These are phyloP conservation scores for Thrips palmi DNA, from an alignment of 1,140 invertebrate genomes.

Conservation along the genomic window DNA sequence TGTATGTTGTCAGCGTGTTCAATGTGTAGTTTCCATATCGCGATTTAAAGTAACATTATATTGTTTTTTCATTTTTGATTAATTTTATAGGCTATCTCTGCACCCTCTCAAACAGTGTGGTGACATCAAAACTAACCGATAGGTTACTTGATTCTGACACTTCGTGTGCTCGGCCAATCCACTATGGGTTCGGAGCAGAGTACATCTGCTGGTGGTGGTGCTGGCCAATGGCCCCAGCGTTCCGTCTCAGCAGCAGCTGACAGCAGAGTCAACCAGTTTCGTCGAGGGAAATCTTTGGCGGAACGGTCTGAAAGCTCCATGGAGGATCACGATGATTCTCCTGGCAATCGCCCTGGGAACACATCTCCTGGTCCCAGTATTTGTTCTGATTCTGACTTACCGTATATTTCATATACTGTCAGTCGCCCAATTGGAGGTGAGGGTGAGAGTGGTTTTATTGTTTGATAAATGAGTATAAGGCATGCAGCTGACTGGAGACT, in stretches of 20 bases:
- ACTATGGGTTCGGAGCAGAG: conserved; percentile 20
- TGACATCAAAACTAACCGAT: too few relatives aligned
- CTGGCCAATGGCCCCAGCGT: conserved; percentile 7
- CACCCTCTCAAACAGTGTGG: too few relatives aligned
- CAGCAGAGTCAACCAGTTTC: conserved; percentile 13
- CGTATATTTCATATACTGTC: conserved; percentile 87
- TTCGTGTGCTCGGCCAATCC: too few relatives aligned
- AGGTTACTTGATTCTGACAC: too few relatives aligned
- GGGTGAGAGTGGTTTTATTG: conserved; percentile 12
- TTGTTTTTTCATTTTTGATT: too few relatives aligned
- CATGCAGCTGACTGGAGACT: conserved; percentile 1
- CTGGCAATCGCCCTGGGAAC: conserved; percentile 32
- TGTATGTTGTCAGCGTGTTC: too few relatives aligned
- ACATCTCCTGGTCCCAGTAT: conserved; percentile 69
- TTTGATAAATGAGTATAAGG: conserved; percentile 5
- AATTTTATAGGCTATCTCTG: too few relatives aligned
- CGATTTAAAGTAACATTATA: too few relatives aligned
- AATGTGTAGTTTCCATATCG: too few relatives aligned
- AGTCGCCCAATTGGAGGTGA: conserved; percentile 73
- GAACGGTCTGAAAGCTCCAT: conserved; percentile 15
- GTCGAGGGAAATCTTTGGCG: conserved; percentile 15
- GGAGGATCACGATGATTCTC: conserved; percentile 11
- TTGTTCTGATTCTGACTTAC: conserved; percentile 75
- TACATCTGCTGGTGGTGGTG: conserved; percentile 11
- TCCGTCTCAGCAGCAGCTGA: conserved; percentile 11